These are phyloP conservation scores for Salvelinus namaycush DNA, from an alignment of 2,113 vertebrate genomes.

Conservation along the genomic window DNA sequence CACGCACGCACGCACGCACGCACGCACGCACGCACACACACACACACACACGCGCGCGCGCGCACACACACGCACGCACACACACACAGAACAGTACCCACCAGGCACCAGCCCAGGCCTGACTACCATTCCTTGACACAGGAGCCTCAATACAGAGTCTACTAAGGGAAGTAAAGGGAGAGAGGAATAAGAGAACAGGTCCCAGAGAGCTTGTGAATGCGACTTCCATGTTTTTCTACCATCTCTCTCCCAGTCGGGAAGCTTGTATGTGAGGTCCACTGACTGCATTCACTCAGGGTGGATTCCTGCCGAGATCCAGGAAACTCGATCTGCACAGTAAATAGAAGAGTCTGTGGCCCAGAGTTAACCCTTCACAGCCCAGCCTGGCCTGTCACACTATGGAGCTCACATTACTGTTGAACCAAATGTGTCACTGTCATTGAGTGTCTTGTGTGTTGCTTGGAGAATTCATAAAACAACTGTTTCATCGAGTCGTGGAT, in stretches of 20 bases:
- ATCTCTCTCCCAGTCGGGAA: constrained; percentile 36
- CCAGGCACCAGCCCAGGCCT: background rate
- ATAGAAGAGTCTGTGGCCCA: background rate
- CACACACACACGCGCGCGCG: no score
- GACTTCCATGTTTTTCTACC: constrained; percentile 47
- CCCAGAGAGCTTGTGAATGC: constrained; percentile 31
- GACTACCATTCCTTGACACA: background rate
- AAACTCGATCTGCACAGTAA: background rate
- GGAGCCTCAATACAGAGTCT: background rate
- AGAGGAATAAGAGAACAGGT: constrained; percentile 18
- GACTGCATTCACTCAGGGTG: constrained; percentile 52
- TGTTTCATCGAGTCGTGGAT: no score
- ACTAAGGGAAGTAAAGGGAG: constrained; percentile 1
- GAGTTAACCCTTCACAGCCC: constrained; percentile 28
- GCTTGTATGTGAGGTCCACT: constrained; percentile 28
- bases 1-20: no score
- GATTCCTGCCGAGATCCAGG: constrained; percentile 40
- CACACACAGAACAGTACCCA: background rate
- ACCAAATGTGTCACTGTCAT: no score
- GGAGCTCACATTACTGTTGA: no score
- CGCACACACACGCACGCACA: no score
- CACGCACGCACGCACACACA: no score
- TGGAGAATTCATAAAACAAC: no score
- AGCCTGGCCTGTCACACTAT: background rate
- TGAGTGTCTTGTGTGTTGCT: no score